Conservation (phyloP, 2,113 vertebrate species). For the Corynorhinus townsendii region DNA sequence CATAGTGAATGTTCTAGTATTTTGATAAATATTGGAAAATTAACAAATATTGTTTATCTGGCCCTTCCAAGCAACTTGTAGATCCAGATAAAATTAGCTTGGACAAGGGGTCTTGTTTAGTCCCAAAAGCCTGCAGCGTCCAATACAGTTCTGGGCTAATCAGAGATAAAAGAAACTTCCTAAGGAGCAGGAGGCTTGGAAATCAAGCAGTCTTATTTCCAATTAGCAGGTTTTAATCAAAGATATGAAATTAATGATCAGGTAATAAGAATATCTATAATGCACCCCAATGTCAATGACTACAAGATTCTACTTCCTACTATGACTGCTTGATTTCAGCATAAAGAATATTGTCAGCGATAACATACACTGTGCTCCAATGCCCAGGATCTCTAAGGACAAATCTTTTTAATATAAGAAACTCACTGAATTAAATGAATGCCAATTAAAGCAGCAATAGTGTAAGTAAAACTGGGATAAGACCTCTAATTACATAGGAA, state of each 20-base stretch:
- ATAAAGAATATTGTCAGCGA: neutral
- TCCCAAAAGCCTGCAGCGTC: neutral
- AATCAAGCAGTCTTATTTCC: neutral
- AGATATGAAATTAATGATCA: neutral
- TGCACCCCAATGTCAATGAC: neutral
- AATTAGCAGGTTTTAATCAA: constrained; percentile 18
- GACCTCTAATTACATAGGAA: neutral
- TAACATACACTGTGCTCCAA: neutral
- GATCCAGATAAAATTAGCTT: neutral
- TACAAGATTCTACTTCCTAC: neutral
- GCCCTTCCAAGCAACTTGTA: neutral
- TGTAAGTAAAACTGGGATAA: neutral
- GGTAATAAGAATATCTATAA: neutral
- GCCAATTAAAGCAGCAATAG: neutral
- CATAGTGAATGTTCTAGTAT: neutral
- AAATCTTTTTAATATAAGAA: constrained; percentile 32
- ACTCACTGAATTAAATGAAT: neutral
- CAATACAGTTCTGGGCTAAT: neutral
- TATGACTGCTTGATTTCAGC: neutral
- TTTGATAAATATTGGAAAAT: neutral
- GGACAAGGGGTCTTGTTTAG: neutral
- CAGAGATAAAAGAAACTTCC: neutral
- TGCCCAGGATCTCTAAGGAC: neutral
- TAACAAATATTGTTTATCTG: neutral
- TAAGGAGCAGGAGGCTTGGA: neutral